Conservation (phyloP, 2,797 vertebrate genomes). For the Pseudochirops corinnae region DNA sequence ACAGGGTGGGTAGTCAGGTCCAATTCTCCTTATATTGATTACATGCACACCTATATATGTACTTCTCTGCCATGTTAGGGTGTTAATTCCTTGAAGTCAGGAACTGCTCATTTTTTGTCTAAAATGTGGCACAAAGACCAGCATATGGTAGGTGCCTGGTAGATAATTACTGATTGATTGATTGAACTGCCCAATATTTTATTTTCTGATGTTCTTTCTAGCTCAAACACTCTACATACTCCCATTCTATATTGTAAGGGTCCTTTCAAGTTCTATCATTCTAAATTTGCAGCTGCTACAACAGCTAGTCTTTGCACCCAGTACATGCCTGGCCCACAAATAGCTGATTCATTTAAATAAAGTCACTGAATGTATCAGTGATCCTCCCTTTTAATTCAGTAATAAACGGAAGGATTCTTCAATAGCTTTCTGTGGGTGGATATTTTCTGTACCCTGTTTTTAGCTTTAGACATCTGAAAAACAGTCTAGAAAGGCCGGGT, state of each 20-base stretch:
- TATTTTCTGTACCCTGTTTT: constrained; percentile 10
- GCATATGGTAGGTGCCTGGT: background rate
- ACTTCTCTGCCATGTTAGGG: too few species aligned
- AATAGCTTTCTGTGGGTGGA: background rate
- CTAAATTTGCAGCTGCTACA: background rate
- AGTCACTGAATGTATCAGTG: background rate
- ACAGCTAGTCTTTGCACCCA: background rate
- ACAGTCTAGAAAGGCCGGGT: background rate
- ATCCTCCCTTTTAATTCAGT: background rate
- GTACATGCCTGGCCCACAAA: background rate
- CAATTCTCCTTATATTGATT: background rate
- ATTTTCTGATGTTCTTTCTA: background rate
- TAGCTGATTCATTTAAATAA: constrained; percentile 3
- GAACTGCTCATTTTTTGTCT: background rate
- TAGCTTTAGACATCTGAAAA: constrained; percentile 38
- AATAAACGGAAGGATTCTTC: background rate
- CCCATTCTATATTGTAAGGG: background rate
- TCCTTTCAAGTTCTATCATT: background rate
- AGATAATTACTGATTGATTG: background rate
- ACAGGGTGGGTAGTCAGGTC: background rate
- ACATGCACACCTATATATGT: background rate
- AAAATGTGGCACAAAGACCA: background rate
- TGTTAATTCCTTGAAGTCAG: background rate
- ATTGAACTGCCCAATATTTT: background rate
- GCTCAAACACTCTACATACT: background rate